Evolutionary conservation across 35 echinoderm and acorn worm genomes (phyloP).

Genomic region (Hemicentrotus pulcherrimus): DNA sequence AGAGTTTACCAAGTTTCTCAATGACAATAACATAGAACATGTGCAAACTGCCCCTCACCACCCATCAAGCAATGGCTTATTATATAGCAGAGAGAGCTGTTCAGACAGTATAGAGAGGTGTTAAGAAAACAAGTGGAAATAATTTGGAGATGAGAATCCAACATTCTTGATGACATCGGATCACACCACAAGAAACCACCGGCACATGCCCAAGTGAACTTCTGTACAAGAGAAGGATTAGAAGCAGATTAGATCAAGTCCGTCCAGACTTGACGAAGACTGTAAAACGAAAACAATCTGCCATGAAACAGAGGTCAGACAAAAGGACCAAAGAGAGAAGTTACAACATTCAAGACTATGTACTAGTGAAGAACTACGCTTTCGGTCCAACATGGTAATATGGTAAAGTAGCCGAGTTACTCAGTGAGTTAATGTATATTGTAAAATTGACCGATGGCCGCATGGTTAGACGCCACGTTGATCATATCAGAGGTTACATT

Average conservation of each 20-base stretch:
- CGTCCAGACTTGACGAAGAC: slow-evolving; percentile 54
- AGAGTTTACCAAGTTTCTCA: slow-evolving; percentile 64
- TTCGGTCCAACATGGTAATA: slow-evolving; percentile 58
- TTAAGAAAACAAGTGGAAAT: slow-evolving; percentile 59
- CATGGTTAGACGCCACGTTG: slow-evolving; percentile 53
- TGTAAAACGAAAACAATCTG: slow-evolving; percentile 55
- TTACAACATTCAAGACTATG: slow-evolving; percentile 54
- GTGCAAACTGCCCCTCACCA: slow-evolving; percentile 74
- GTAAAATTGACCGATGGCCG: slow-evolving; percentile 62
- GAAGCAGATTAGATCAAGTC: slow-evolving; percentile 63
- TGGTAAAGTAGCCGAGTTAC: slow-evolving; percentile 27
- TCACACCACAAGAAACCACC: slow-evolving; percentile 67
- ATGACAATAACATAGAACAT: slow-evolving; percentile 62
- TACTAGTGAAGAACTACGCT: slow-evolving; percentile 68
- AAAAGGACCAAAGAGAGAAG: slow-evolving; percentile 31
- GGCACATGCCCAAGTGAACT: slow-evolving; percentile 72
- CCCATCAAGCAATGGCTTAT: slow-evolving; percentile 60
- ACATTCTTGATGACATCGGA: slow-evolving; percentile 64
- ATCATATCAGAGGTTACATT: slow-evolving; percentile 47
- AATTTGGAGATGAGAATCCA: slow-evolving; percentile 59
- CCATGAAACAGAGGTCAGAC: slow-evolving; percentile 55
- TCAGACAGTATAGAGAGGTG: slow-evolving; percentile 70
- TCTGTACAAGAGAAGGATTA: slow-evolving; percentile 55
- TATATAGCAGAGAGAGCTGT: slow-evolving; percentile 58
- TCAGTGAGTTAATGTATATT: slow-evolving; percentile 41